Conservation (phyloP, 2,888 invertebrate genomes). For the Agrochola circellaris region DNA sequence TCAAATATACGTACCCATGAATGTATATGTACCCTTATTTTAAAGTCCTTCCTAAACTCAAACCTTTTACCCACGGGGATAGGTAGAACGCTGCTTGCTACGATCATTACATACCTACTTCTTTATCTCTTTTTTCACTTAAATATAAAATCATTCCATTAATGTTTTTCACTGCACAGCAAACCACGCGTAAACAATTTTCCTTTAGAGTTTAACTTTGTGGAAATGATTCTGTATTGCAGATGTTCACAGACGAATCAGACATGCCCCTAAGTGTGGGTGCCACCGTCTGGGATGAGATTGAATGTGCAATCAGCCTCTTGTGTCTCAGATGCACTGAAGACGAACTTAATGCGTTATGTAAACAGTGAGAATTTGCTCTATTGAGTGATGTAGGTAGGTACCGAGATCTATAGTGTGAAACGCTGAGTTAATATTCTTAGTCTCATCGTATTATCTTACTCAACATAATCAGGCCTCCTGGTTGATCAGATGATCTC, state of each 20-base stretch:
- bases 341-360: conserved; percentile 16
- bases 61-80: not conserved
- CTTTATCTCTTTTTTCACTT: not conserved
- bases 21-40: too few relatives aligned
- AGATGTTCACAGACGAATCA: conserved; percentile 19
- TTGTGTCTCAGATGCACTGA: conserved; percentile 29
- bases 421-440: not conserved
- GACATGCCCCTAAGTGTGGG: conserved; percentile 2
- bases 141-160: not conserved
- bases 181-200: conserved; percentile 25
- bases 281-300: conserved; percentile 26
- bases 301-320: conserved; percentile 37
- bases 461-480: not conserved
- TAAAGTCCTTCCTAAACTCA: not conserved
- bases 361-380: conserved; percentile 5
- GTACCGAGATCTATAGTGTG: not conserved
- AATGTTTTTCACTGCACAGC: conserved; percentile 7
- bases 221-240: conserved; percentile 33
- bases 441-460: too few relatives aligned
- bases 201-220: conserved; percentile 24
- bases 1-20: too few relatives aligned
- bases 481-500: not conserved
- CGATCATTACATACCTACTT: not conserved
- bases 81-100: not conserved
- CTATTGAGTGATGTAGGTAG: not conserved